Evolutionary conservation across 2,888 invertebrate species (phyloP), one percentile per base, ranked within the genome.

Genomic region (Lomographa bimaculata): DNA sequence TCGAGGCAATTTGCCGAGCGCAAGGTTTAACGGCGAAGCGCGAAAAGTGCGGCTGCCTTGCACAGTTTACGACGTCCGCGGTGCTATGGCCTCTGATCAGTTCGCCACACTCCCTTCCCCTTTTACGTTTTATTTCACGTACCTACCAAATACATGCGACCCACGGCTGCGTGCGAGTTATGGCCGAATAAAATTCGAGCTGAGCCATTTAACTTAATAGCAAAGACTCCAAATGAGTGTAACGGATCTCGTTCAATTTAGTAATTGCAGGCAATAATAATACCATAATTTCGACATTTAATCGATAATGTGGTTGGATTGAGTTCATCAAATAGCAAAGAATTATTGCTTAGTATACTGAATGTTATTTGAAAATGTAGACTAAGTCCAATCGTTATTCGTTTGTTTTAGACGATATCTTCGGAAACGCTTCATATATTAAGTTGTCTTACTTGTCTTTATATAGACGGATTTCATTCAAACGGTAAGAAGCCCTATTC

Each of bases 171-270:
- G 67, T 72, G 69, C 66, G 50, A 62, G 63, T 70, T 79, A 81
- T 70, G 48, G 63, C 67, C 64, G 54, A 58, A 76, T 81, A 77
- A 77, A 81, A 82, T 72, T 79, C 50, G 64, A 71, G 62, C 55
- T 57, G 64, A 70, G 47, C 64, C 72, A 75, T 81, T 81, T 72
- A 52, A 72, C 57, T 74, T 75, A 68, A 76, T 79, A 70, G 58
- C n/a, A n/a, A n/a, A n/a, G n/a, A n/a, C n/a, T n/a, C n/a, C n/a
- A 54, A 67, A 68, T 64, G 57, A 59, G 65, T 64, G 63, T 62
- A 53, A 60, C 57, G 48, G 51, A 54, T 50, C 50, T 44, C 52
- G 45, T 55, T 52, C 51, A 54, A 68, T 69, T 70, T 55, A 43
- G 64, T 66, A 64, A 70, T 65, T 64, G 49, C 44, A 57, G 37